phyloP scores from a whole-genome alignment of 92 coral and sea anemone species.

The Porites cylindrica region DNA sequence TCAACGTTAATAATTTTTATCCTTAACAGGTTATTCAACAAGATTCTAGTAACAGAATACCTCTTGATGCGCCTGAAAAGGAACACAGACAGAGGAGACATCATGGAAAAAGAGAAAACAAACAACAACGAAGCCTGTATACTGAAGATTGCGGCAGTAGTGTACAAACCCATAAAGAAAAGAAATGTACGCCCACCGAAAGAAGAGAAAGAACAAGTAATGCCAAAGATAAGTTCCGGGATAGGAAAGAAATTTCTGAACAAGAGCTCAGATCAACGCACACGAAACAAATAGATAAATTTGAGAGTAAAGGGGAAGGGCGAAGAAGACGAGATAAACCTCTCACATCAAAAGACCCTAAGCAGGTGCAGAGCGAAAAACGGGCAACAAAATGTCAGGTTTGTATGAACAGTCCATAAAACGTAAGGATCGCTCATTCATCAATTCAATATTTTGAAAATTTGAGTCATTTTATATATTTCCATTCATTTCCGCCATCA shows the following conservation, averaged over 20 bases:
- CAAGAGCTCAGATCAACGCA: background rate
- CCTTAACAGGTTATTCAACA: background rate
- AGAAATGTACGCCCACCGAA: background rate
- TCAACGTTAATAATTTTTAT: background rate
- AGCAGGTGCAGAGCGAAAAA: background rate
- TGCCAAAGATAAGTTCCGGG: background rate
- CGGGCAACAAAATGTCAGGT: conserved; percentile 20
- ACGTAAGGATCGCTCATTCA: too few relatives aligned
- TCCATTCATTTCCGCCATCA: too few relatives aligned
- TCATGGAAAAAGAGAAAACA: background rate
- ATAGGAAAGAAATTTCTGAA: background rate
- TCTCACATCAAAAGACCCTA: background rate
- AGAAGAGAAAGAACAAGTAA: background rate
- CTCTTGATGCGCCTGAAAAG: background rate
- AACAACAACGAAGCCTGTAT: background rate
- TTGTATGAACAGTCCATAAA: background rate
- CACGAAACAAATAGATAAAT: background rate
- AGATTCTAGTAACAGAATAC: background rate
- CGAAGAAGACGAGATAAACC: background rate
- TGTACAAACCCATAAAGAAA: background rate
- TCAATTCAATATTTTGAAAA: too few relatives aligned
- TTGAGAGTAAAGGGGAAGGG: background rate
- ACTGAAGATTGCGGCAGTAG: background rate
- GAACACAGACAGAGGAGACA: background rate
- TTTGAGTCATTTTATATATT: too few relatives aligned